Evolutionary conservation across 2,113 vertebrate species (phyloP).

Genomic region (Ovibos moschatus): DNA sequence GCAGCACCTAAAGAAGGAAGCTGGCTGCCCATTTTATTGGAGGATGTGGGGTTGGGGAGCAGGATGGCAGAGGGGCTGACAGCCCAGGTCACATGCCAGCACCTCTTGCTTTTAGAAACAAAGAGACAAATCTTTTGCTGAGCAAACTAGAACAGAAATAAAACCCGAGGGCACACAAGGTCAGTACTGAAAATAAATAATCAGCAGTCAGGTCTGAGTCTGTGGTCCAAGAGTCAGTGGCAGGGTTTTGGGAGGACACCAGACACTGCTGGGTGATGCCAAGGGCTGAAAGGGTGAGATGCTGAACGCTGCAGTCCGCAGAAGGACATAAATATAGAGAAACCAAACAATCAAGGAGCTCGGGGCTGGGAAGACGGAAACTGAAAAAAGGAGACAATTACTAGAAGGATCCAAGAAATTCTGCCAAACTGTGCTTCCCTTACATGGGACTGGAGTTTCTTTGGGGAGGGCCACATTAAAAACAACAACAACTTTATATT

Average conservation of each 20-base stretch:
- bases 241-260: background rate
- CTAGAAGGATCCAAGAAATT: background rate
- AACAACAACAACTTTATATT: background rate
- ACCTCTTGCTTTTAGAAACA: background rate
- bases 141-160: background rate
- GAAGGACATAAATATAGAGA: background rate
- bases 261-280: background rate
- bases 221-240: background rate
- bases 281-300: background rate
- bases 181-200: background rate
- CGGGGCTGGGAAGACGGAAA: background rate
- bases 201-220: background rate
- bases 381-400: too few relatives aligned
- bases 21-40: background rate
- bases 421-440: background rate
- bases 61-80: background rate
- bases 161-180: background rate
- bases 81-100: background rate
- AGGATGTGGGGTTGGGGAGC: background rate
- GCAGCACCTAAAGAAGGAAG: background rate
- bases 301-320: background rate
- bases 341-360: too few relatives aligned
- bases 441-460: background rate
- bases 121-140: background rate
- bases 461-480: background rate